Base-by-base conservation (phyloP, 1,140 invertebrate genomes). In the Hyposmocoma kahamanoa region DNA sequence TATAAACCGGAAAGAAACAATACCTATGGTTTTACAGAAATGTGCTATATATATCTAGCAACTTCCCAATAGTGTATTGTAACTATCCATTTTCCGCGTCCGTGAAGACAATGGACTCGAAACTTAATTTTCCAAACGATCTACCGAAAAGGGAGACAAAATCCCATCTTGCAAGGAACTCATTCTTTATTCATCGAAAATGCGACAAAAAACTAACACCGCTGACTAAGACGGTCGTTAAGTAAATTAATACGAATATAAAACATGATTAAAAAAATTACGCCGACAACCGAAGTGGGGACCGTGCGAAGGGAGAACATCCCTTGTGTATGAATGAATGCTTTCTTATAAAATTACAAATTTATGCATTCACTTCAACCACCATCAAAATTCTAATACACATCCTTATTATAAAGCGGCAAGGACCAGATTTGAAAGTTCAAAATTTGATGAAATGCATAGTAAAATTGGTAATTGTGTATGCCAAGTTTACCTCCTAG, bases 231-330 rank as follows among this genome's bases (percentile, higher is more conserved):
- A 71, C 44, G 58, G 66, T 80, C 75, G 73, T 84, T 84, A 83
- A 81, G 63, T 78, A 83, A 84, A 84, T 84, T 84, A 84, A 84
- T 84, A 80, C 65, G 67, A 71, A 66, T 72, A 84, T 84, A 84
- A 83, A 84, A 66, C 68, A 84, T 82, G 78, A 84, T 84, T 82
- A 81, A 84, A 84, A 84, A 84, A 84, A 84, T 84, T 79, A 81
- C 71, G 60, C 62, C 68, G 72, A 81, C 70, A 75, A 65, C 63
- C 58, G 56, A 52, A 61, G 48, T 60, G 60, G 67, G 65, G 65
- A n/a, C n/a, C n/a, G n/a, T n/a, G n/a, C 51, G 57, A 63, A 28
- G 28, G 56, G 78, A 79, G 77, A 47, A 54, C 69, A 67, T 75
- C 76, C 77, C 77, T 67, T 59, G 50, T 62, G 57, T 68, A 70